These are phyloP conservation scores for Ricordea florida DNA, from an alignment of 92 coral and sea anemone species.

Conservation along the genomic window DNA sequence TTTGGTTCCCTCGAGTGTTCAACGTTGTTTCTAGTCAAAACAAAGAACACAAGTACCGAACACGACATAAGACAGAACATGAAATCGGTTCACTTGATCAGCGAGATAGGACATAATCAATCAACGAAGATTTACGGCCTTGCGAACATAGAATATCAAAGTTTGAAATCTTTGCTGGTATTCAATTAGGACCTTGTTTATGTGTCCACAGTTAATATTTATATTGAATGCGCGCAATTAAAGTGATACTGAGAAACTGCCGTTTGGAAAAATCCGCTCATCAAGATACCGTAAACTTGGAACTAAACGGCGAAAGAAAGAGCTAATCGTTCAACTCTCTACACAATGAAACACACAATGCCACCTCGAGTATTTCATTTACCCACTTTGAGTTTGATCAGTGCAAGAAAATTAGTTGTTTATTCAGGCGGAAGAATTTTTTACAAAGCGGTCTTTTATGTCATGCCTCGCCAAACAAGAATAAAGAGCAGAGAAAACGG, in stretches of 20 bases:
- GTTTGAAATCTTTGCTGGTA: slow-evolving; percentile 20
- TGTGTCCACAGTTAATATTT: too few species aligned
- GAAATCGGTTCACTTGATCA: slow-evolving; percentile 32
- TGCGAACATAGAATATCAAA: slow-evolving; percentile 14
- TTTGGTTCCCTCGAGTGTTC: too few species aligned
- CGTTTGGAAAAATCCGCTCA: too few species aligned
- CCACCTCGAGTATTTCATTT: slow-evolving; percentile 8
- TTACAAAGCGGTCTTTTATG: slow-evolving; percentile 34
- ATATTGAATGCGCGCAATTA: too few species aligned
- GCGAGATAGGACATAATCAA: not conserved
- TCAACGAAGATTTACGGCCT: slow-evolving; percentile 40
- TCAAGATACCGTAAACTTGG: too few species aligned
- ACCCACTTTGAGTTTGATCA: slow-evolving; percentile 4
- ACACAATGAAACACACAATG: not conserved
- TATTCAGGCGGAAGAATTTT: slow-evolving; percentile 42
- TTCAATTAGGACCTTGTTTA: slow-evolving; percentile 34
- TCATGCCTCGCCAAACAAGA: slow-evolving; percentile 39
- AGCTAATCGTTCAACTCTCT: slow-evolving; percentile 8
- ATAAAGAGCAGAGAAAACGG: not conserved
- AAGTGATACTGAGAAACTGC: too few species aligned
- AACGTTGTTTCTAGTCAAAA: too few species aligned
- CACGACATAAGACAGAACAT: not conserved
- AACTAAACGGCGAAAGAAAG: too few species aligned
- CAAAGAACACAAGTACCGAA: too few species aligned
- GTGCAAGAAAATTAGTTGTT: slow-evolving; percentile 30